Evolutionary conservation across 92 coral and sea anemone species (phyloP).

Genomic region (Epizoanthus ramosus): DNA sequence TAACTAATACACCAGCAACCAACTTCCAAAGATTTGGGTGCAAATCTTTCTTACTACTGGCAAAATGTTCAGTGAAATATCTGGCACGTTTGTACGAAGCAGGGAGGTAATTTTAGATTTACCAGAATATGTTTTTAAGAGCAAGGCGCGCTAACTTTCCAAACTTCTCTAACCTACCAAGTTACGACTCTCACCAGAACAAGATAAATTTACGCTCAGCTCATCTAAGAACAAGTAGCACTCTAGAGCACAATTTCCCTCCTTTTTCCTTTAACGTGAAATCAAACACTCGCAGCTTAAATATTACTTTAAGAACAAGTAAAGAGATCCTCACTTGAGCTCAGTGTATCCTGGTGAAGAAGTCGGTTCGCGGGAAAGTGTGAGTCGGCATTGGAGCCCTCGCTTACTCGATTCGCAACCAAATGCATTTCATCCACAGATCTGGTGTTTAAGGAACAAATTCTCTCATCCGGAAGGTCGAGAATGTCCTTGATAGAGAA

Average conservation of each 20-base stretch:
- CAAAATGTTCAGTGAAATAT: background rate
- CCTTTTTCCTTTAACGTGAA: background rate
- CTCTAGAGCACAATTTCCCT: constrained; percentile 4
- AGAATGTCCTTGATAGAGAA: constrained; percentile 88
- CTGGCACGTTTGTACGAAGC: background rate
- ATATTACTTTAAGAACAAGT: constrained; percentile 29
- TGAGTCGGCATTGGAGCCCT: constrained; percentile 18
- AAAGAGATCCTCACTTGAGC: constrained; percentile 62
- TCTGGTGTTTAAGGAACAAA: constrained; percentile 68
- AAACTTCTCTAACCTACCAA: background rate
- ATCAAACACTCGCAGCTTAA: constrained; percentile 18
- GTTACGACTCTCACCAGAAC: constrained; percentile 3
- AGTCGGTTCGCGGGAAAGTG: constrained; percentile 13
- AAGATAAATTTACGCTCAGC: background rate
- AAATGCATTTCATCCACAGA: constrained; percentile 44
- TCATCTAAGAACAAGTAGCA: constrained; percentile 19
- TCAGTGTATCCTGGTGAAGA: constrained; percentile 44
- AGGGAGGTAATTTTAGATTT: background rate
- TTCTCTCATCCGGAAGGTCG: constrained; percentile 83
- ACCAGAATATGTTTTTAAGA: background rate
- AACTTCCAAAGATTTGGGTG: background rate
- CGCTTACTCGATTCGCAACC: constrained; percentile 23
- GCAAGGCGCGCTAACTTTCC: background rate
- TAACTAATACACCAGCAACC: background rate
- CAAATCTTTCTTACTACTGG: background rate